Evolutionary conservation across 30 jellyfish, hydroid and myxozoan genomes (phyloP).

Genomic region (Pseudorhiza aurosa): DNA sequence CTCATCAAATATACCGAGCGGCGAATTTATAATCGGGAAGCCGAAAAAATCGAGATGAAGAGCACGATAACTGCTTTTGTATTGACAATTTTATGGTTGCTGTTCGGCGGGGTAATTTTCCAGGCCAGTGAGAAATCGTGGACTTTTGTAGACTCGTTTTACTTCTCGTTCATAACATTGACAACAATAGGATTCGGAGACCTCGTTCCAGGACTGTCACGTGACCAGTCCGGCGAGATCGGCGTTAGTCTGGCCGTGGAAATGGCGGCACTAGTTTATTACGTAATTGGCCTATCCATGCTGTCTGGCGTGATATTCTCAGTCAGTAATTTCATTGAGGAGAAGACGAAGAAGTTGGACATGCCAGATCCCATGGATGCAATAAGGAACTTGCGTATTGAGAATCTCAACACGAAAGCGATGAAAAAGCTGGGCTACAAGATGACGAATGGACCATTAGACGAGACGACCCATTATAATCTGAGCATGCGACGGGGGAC

Average conservation of each 20-base stretch:
- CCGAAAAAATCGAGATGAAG: conserved; percentile 85
- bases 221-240: not conserved
- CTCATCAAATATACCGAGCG: conserved; percentile 72
- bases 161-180: conserved; percentile 79
- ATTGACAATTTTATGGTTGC: conserved; percentile 67
- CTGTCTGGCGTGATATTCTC: conserved; percentile 92
- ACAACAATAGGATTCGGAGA: conserved; percentile 95
- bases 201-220: conserved; percentile 73
- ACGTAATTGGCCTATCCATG: conserved; percentile 89
- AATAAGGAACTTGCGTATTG: conserved; percentile 72
- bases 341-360: conserved; percentile 87
- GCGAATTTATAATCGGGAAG: conserved; percentile 78
- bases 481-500: conserved; percentile 85
- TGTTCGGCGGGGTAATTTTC: conserved; percentile 75
- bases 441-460: conserved; percentile 73
- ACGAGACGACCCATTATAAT: conserved; percentile 66
- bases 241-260: conserved; percentile 73
- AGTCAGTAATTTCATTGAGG: conserved; percentile 74
- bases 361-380: conserved; percentile 93
- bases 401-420: conserved; percentile 83
- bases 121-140: conserved; percentile 57
- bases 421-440: conserved; percentile 86
- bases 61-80: conserved; percentile 77
- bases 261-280: conserved; percentile 72
- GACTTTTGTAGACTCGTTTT: conserved; percentile 76